A percentile compares a stretch with the other conserved stretches of the same genome.
These are phyloP conservation scores for Planiliza haematocheilus DNA, from an alignment of 2,113 vertebrate species.

Conservation along the genomic window DNA sequence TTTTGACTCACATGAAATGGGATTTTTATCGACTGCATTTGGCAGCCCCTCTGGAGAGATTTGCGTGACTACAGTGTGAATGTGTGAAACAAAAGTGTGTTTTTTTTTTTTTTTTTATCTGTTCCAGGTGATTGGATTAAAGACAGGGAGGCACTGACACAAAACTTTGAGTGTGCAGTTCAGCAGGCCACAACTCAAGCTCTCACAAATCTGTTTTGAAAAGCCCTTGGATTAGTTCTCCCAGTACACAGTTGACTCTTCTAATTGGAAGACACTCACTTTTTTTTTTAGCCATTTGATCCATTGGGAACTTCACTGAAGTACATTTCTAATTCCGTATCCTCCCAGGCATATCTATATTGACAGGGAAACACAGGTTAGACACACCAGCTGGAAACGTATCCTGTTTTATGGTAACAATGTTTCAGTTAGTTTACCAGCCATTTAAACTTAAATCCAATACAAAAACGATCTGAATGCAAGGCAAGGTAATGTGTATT, in stretches of 20 bases:
- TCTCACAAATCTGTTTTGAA: conserved; percentile 71
- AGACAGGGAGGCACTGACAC: conserved; percentile 71
- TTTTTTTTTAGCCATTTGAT: conserved; percentile 68
- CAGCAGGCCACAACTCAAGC: conserved; percentile 72
- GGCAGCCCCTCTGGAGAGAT: conserved; percentile 71
- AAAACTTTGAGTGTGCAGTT: conserved; percentile 73
- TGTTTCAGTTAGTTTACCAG: conserved; percentile 12
- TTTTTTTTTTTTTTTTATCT: conserved; percentile 34
- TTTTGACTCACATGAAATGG: conserved; percentile 79
- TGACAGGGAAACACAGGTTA: conserved; percentile 49
- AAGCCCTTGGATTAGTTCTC: conserved; percentile 75
- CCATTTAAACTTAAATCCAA: background rate
- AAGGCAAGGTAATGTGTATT: background rate
- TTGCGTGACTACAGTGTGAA: conserved; percentile 54
- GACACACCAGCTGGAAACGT: conserved; percentile 17
- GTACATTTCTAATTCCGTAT: conserved; percentile 57
- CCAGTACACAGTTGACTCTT: conserved; percentile 69
- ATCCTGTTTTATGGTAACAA: conserved; percentile 8
- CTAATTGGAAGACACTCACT: conserved; percentile 75
- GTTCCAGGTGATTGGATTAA: conserved; percentile 76
- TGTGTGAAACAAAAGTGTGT: conserved; percentile 28
- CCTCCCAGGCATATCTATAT: conserved; percentile 49
- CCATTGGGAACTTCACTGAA: conserved; percentile 69
- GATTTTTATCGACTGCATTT: conserved; percentile 82
- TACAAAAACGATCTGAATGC: background rate